Base-by-base conservation (phyloP, 2,888 invertebrate species). In the Arctia plantaginis region DNA sequence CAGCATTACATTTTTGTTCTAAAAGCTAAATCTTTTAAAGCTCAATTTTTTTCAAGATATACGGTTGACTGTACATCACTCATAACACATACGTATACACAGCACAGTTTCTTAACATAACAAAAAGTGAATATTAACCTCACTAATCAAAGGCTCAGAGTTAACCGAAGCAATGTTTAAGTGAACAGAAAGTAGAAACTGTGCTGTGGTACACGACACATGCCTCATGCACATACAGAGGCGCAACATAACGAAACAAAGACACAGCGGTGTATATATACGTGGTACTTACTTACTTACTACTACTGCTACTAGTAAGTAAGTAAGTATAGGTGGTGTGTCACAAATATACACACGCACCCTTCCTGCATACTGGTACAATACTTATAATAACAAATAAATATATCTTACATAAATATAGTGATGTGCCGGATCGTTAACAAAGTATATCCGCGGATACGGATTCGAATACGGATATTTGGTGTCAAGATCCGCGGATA, bases 211-310 rank as follows among this genome's bases (percentile, higher is more conserved):
- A 66, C 30, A 15, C 35, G 47, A 44, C 44, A 67, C 83, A 77
- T 83, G 79, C 81, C 66, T 44, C 82, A 70, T 82, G 82, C 82
- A 77, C 13, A 59, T 30, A 64, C 33, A 62, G 33, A 66, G 76
- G 70, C 81, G 78, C 76, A 71, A 74, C 81, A 71, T 35, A 70
- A 77, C 33, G 51, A 71, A 55, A 71, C 64, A 71, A 33, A 15
- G 23, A 64, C 12, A 7, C 27, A 0, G 23, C 47, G 3, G 20
- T 35, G 30, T 62, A 30, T 35, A 4, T n/a, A n/a, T n/a, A n/a
- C n/a, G n/a, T n/a, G n/a, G n/a, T n/a, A n/a, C n/a, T n/a, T n/a
- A n/a, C n/a, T n/a, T n/a, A n/a, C n/a, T n/a, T n/a, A n/a, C n/a
- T n/a, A n/a, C n/a, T n/a, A n/a, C n/a, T n/a, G n/a, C n/a, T n/a